These are phyloP conservation scores for Euphonia xanthogaster DNA, from an alignment of 2,797 vertebrate genomes.

Conservation along the genomic window DNA sequence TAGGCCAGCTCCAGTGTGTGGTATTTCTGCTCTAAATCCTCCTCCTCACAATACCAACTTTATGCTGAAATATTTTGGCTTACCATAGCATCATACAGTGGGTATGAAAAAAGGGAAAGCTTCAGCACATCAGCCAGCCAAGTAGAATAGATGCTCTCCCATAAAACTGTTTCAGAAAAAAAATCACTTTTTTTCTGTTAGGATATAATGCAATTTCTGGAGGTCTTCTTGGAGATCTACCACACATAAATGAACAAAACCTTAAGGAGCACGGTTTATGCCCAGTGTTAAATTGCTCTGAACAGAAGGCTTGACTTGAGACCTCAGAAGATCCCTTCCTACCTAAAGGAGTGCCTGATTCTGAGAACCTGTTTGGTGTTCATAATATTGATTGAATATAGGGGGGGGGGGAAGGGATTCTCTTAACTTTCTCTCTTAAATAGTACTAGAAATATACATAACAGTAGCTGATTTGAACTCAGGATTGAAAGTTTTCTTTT, in stretches of 20 bases:
- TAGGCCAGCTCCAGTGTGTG: background rate
- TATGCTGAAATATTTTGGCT: background rate
- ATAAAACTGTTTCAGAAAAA: background rate
- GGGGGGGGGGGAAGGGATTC: fast-evolving
- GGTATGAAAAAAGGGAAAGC: background rate
- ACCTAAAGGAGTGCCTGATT: background rate
- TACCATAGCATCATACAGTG: background rate
- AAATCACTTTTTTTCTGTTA: background rate
- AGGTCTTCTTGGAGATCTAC: background rate
- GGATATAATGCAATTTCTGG: background rate
- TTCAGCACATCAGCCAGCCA: background rate
- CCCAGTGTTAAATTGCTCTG: background rate
- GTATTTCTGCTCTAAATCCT: background rate
- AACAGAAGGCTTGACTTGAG: background rate
- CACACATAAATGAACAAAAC: background rate
- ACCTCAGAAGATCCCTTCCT: background rate
- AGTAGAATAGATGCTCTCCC: background rate
- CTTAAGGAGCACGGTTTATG: background rate
- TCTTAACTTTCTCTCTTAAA: background rate
- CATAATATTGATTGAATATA: background rate
- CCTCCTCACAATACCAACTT: background rate
- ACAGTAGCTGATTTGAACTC: background rate
- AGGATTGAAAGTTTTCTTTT: background rate
- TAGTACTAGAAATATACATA: background rate
- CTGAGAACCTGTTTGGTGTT: background rate